A percentile compares a stretch with the other conserved stretches of the same genome.
These are phyloP conservation scores for Asobara japonica DNA, from an alignment of 1,140 invertebrate species.

Conservation along the genomic window DNA sequence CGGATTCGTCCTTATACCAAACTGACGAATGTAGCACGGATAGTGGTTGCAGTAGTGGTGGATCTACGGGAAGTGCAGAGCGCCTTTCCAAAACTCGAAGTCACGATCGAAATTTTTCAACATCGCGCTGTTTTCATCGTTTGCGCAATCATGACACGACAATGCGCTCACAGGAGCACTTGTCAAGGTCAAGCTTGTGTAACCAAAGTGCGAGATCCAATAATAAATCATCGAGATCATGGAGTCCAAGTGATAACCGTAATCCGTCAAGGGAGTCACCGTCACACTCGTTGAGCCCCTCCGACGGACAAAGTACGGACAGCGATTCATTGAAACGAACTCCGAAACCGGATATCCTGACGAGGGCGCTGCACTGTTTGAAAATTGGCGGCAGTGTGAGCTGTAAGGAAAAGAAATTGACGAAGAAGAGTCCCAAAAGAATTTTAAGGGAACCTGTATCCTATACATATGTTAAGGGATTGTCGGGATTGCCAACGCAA, in stretches of 20 bases:
- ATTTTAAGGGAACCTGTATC: slow-evolving; percentile 79
- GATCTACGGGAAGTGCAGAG: slow-evolving; percentile 54
- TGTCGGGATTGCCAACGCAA: slow-evolving; percentile 82
- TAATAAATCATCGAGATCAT: slow-evolving; percentile 53
- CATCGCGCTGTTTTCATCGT: slow-evolving; percentile 39
- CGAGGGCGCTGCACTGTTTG: slow-evolving; percentile 76
- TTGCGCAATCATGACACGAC: background rate
- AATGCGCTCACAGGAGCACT: slow-evolving; percentile 48
- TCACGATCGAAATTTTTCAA: slow-evolving; percentile 48
- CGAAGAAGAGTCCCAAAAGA: slow-evolving; percentile 72
- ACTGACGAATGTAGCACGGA: slow-evolving; percentile 59
- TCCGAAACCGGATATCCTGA: slow-evolving; percentile 73
- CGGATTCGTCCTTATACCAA: slow-evolving; percentile 35
- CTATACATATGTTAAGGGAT: slow-evolving; percentile 80
- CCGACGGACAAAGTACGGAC: slow-evolving; percentile 62
- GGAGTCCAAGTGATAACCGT: slow-evolving; percentile 49
- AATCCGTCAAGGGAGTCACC: slow-evolving; percentile 39
- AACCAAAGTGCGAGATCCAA: slow-evolving; percentile 39
- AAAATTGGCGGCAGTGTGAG: background rate
- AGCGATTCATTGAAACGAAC: slow-evolving; percentile 67
- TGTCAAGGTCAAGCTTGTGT: slow-evolving; percentile 38
- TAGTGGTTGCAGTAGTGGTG: slow-evolving; percentile 60
- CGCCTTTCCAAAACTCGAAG: slow-evolving; percentile 49
- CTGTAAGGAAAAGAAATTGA: slow-evolving; percentile 50
- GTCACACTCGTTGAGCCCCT: slow-evolving; percentile 53